Percentiles rank a stretch among this genome's conserved stretches.
phyloP scores from a whole-genome alignment of 2,113 vertebrate species.

The Tiliqua scincoides region DNA sequence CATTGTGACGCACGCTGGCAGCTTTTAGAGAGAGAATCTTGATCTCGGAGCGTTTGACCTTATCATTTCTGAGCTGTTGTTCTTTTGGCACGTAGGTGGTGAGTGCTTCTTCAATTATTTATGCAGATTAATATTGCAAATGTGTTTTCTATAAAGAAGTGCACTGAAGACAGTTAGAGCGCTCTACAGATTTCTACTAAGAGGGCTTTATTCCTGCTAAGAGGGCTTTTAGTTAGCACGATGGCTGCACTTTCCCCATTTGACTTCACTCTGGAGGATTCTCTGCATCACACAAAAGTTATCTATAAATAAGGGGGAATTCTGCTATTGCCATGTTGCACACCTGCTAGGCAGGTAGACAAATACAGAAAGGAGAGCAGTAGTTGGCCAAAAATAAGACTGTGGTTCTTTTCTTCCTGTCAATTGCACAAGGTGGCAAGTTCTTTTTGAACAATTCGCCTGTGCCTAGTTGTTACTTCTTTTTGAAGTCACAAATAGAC shows the following conservation, averaged over 20 bases:
- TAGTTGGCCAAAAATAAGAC: not conserved
- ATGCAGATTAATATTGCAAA: slow-evolving; percentile 35
- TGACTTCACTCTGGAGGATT: not conserved
- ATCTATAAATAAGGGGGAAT: not conserved
- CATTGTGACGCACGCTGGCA: not conserved
- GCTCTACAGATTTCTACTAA: not conserved
- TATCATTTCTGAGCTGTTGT: not conserved
- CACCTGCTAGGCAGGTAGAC: not conserved
- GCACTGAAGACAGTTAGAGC: not conserved
- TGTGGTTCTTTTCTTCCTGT: not conserved
- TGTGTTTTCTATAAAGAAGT: slow-evolving; percentile 46
- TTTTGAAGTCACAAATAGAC: not conserved
- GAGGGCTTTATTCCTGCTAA: accelerated
- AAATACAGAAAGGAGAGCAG: not conserved
- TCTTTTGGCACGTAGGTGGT: slow-evolving; percentile 1
- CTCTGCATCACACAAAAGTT: not conserved
- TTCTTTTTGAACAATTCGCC: not conserved
- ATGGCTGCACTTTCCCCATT: not conserved
- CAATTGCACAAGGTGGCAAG: not conserved
- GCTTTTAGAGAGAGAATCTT: not conserved
- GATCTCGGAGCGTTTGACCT: slow-evolving; percentile 25
- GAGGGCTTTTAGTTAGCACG: not conserved
- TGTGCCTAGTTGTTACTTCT: not conserved
- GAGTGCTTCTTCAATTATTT: slow-evolving; percentile 54
- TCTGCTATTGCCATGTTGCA: not conserved